Base-by-base conservation (phyloP, 1,140 invertebrate species). In the Vanessa atalanta region DNA sequence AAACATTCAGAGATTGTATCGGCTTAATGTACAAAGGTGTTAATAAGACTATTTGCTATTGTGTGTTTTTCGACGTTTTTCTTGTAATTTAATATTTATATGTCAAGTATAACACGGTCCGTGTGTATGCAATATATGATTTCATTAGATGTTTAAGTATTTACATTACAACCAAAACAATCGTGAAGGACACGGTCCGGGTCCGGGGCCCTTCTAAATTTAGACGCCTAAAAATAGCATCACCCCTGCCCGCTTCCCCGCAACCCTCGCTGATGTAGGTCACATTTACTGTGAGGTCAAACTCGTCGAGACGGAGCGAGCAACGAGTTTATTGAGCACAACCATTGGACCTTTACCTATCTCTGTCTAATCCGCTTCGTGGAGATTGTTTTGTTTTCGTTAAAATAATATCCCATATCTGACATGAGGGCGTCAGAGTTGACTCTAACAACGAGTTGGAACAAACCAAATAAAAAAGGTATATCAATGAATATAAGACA, bases 201-300 rank as follows among this genome's bases (percentile, higher is more conserved):
- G 81, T 72, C 79, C 78, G 71, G 69, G 77, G 74, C 78, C 77
- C 63, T 73, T 80, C 88, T 88, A 90, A 82, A 90, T 88, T 86
- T 90, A 88, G 84, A 57, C 26, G 37, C 65, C 82, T 83, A 80
- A 87, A 90, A 87, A 88, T 89, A 89, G 75, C 80, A 68, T 57
- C 72, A 14, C 50, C 67, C 57, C 69, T 70, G 75, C 31, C 66
- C 47, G 70, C 60, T 48, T 16, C 55, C 53, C 73, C 64, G 48
- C 50, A 37, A 48, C 61, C 68, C 65, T 51, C 71, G 16, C 20
- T 14, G 26, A 78, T 77, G 68, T 83, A 84, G 84, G 86, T 88
- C 85, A 83, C 79, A 69, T 68, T 67, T 43, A 63, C 57, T 12
- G 43, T 6, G 68, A 57, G 68, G 68, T 70, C 69, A 70, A 43